Conservation (phyloP, 1,140 invertebrate species). For the Nebria ingens region DNA sequence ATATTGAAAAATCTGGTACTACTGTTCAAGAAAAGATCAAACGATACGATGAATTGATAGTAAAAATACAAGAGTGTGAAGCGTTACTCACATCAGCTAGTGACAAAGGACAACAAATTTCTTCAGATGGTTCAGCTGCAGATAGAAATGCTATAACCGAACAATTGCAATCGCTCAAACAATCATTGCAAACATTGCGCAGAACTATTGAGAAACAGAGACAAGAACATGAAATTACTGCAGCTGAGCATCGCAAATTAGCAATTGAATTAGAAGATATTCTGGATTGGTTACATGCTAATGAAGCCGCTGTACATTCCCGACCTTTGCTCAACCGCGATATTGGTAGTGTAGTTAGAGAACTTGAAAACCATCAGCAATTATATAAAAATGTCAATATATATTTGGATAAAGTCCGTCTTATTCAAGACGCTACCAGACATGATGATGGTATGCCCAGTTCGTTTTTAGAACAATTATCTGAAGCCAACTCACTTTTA, state of each 20-base stretch:
- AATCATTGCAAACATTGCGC: conserved; percentile 67
- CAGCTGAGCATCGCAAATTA: conserved; percentile 77
- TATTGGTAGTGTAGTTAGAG: conserved; percentile 65
- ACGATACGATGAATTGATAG: conserved; percentile 73
- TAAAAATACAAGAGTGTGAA: conserved; percentile 80
- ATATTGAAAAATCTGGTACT: conserved; percentile 70
- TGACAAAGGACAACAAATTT: conserved; percentile 87
- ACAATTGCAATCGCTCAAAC: conserved; percentile 75
- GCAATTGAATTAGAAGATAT: conserved; percentile 69
- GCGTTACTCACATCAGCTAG: conserved; percentile 73
- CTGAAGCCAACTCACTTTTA: conserved; percentile 66
- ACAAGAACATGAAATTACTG: conserved; percentile 74
- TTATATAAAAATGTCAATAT: conserved; percentile 59
- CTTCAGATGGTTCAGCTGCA: conserved; percentile 71
- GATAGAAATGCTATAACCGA: conserved; percentile 81
- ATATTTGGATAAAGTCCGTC: conserved; percentile 57
- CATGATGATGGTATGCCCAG: conserved; percentile 67
- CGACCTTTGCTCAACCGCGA: conserved; percentile 70
- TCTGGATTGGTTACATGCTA: conserved; percentile 73
- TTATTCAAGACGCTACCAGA: conserved; percentile 55
- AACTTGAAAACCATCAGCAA: conserved; percentile 66
- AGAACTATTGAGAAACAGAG: conserved; percentile 73
- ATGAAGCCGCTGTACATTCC: conserved; percentile 72
- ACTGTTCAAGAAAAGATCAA: conserved; percentile 80
- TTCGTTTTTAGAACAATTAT: conserved; percentile 68